Evolutionary conservation across 2,888 invertebrate genomes (phyloP), one percentile per base, ranked within the genome.

Genomic region (Amitus sp.): DNA sequence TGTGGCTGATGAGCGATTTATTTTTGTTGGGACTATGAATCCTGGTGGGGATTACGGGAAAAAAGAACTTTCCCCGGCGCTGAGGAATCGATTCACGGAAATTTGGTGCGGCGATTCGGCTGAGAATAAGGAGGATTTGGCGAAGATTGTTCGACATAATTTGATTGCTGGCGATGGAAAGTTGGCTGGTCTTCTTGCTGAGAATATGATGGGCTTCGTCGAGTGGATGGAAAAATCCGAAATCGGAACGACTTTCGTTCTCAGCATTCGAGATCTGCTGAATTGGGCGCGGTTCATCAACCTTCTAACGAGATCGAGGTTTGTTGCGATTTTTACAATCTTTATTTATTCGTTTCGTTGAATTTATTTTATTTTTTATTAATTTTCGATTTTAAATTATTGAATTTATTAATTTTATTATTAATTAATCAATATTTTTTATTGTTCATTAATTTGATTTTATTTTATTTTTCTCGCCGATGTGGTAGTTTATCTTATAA

Each of bases 31-130:
- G 1, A 99, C 99, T 0, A 99, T 99, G 99, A 99, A 99, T 85
- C 99, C 99, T 5, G 98, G 98, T 9, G 98, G 98, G 0, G 99
- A 99, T 85, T 99, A 94, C 80, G 99, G 99, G 2, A 99, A 99
- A 81, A 99, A 99, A 79, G 99, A 99, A 86, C 85, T 99, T 7
- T 99, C 98, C 0, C 98, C 98, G 0, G 98, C 99, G 0, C 83
- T 99, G 47, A 86, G 99, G 47, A 99, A 99, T 85, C 89, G 99
- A 45, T 96, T 99, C 73, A 98, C 99, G 0, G 99, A 99, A 85
- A 95, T 99, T 76, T 99, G 98, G 98, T 98, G 98, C 76, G 93
- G 92, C 53, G 87, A 89, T 47, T 91, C 90, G 7, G 87, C 88
- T 12, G 86, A 88, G 18, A 84, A 87, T 49, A 85, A 88, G 10